Conservation (phyloP, 2,113 vertebrate species). For the Xenus cinereus region DNA sequence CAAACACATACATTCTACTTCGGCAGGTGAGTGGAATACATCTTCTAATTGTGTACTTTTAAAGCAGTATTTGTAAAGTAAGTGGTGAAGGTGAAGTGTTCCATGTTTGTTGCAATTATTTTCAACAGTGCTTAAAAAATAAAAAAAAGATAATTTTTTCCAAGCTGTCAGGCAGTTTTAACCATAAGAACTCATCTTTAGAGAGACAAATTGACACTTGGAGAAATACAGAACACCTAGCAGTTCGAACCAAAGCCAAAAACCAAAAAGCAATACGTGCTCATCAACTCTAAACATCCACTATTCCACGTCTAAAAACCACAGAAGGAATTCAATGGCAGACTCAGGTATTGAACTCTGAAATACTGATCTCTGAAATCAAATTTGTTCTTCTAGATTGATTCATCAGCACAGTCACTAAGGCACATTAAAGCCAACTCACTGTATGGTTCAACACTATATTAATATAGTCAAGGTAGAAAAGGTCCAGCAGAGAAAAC, state of each 20-base stretch:
- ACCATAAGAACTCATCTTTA: not conserved
- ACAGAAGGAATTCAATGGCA: not conserved
- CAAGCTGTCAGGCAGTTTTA: not conserved
- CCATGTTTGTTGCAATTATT: not conserved
- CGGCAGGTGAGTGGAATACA: not conserved
- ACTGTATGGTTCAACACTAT: accelerated
- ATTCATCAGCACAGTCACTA: not conserved
- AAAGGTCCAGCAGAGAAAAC: not conserved
- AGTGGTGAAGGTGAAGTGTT: not conserved
- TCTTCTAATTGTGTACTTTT: not conserved
- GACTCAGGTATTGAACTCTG: not conserved
- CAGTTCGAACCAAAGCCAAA: not conserved
- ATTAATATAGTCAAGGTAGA: not conserved
- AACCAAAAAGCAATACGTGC: not conserved
- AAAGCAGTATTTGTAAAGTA: not conserved
- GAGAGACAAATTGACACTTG: not conserved
- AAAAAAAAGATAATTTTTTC: not conserved
- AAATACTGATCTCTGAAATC: not conserved
- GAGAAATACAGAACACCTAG: not conserved
- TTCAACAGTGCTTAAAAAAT: not conserved
- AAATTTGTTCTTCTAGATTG: not conserved
- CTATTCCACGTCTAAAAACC: not conserved
- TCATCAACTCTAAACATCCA: not conserved
- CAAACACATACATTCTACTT: not conserved
- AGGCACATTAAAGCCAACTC: not conserved